Evolutionary conservation across 2,888 invertebrate genomes (phyloP).

Genomic region (Drosophila nigritarsus): DNA sequence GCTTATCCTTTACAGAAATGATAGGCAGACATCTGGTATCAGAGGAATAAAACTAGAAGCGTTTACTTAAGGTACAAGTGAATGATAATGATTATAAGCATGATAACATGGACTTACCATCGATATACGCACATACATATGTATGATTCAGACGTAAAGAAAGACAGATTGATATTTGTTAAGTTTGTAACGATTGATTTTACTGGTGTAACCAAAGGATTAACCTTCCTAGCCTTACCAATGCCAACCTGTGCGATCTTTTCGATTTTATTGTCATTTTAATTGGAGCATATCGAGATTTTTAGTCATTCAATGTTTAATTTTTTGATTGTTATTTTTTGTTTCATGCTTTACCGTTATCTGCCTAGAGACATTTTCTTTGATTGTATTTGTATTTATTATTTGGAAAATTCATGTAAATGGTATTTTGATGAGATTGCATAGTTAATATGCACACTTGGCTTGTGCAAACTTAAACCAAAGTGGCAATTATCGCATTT

Average conservation of each 20-base stretch:
- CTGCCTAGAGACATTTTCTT: background rate
- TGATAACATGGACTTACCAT: background rate
- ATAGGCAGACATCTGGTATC: conserved; percentile 26
- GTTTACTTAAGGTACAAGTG: background rate
- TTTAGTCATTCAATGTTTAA: background rate
- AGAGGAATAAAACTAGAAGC: conserved; percentile 9
- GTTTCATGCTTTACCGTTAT: background rate
- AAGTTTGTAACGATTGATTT: background rate
- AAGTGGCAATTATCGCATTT: background rate
- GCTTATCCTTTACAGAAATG: conserved; percentile 39
- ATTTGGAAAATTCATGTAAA: background rate
- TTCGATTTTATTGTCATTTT: background rate
- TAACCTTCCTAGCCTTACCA: background rate
- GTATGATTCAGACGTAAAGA: background rate
- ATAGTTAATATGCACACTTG: background rate
- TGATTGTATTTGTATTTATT: background rate
- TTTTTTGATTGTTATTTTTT: background rate
- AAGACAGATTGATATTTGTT: background rate
- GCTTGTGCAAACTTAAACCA: background rate
- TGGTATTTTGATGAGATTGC: background rate
- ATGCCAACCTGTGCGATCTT: background rate
- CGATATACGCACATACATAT: background rate
- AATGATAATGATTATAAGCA: background rate
- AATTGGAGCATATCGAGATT: background rate
- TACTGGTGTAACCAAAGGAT: background rate